Percentiles rank a stretch among this genome's conserved stretches.
These are phyloP conservation scores for Gnatocerus cornutus DNA, from an alignment of 2,888 invertebrate species.

Conservation along the genomic window DNA sequence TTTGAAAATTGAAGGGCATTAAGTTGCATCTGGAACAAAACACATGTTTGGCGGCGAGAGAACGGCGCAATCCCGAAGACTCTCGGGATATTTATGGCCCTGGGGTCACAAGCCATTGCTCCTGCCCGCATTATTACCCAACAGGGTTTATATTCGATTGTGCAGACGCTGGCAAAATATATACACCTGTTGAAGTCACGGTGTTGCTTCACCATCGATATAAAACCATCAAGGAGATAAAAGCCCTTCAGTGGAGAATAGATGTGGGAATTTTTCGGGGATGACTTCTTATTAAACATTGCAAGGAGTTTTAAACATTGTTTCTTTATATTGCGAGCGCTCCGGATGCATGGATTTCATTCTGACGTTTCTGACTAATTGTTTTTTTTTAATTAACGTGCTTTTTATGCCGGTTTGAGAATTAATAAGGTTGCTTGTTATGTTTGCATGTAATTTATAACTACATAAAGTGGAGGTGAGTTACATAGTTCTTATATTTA, in stretches of 20 bases:
- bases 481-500: too few species aligned
- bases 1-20: conserved; percentile 55
- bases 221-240: conserved; percentile 46
- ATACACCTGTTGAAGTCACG: conserved; percentile 71
- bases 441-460: too few species aligned
- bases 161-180: conserved; percentile 69
- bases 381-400: not conserved
- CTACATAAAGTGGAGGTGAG: too few species aligned
- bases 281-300: not conserved
- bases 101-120: conserved; percentile 72
- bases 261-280: conserved; percentile 32
- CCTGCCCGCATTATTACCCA: conserved; percentile 71
- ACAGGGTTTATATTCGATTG: conserved; percentile 70
- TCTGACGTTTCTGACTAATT: conserved; percentile 2
- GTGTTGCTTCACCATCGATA: conserved; percentile 58
- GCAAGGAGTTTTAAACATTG: too few species aligned
- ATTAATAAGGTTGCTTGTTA: too few species aligned
- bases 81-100: conserved; percentile 71
- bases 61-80: conserved; percentile 65
- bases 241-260: conserved; percentile 38
- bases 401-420: too few species aligned
- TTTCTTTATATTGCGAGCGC: too few species aligned
- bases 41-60: conserved; percentile 54
- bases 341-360: not conserved
- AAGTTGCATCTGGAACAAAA: conserved; percentile 59